These are phyloP conservation scores for Brenthis daphne DNA, from an alignment of 2,888 invertebrate genomes.

Conservation along the genomic window DNA sequence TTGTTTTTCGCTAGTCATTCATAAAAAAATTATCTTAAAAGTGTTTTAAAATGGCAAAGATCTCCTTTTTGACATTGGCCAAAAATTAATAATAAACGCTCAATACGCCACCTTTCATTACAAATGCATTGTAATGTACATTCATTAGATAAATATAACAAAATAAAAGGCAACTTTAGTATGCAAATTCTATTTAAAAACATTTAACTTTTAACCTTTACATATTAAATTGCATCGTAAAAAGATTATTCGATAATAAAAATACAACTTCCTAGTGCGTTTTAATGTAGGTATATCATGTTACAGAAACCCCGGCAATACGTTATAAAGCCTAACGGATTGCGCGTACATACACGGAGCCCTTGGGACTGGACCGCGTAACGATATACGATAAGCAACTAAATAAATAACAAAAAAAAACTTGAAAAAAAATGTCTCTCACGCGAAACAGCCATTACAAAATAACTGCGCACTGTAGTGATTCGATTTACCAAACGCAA, in stretches of 20 bases:
- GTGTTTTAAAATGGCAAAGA: too few species aligned
- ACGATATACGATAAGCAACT: slow-evolving; percentile 47
- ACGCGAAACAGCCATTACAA: slow-evolving; percentile 77
- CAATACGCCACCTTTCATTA: too few species aligned
- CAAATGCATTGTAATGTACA: too few species aligned
- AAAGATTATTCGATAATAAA: background rate
- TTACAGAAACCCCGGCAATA: slow-evolving; percentile 23
- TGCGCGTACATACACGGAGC: slow-evolving; percentile 19
- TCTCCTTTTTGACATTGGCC: too few species aligned
- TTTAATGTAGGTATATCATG: slow-evolving; percentile 16
- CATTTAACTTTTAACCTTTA: too few species aligned
- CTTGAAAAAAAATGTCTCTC: slow-evolving; percentile 47
- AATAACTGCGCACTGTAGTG: slow-evolving; percentile 75
- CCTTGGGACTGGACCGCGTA: slow-evolving; percentile 32
- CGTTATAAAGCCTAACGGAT: slow-evolving; percentile 31
- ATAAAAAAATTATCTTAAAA: too few species aligned
- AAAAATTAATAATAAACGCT: too few species aligned
- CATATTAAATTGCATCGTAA: too few species aligned
- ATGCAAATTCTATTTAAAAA: too few species aligned
- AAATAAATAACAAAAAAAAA: slow-evolving; percentile 41
- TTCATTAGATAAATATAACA: too few species aligned
- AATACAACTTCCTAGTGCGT: background rate
- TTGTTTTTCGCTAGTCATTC: too few species aligned
- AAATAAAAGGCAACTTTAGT: too few species aligned
- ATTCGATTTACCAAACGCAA: slow-evolving; percentile 78